Base-by-base conservation (phyloP, 2,113 vertebrate genomes). In the Mesitornis unicolor region DNA sequence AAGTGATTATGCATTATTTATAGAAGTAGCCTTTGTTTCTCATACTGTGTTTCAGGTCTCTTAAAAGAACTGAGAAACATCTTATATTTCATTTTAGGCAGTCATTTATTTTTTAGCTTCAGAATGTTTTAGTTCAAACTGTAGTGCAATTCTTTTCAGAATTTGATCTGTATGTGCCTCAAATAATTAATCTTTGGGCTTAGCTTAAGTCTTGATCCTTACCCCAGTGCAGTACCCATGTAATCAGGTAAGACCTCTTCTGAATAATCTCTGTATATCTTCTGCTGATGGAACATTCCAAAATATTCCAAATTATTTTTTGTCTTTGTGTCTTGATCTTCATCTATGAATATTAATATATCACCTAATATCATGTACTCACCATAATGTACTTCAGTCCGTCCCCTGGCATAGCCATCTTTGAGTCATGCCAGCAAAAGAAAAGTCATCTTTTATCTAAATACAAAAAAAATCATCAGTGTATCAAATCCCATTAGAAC, bases 181-280 rank as follows among this genome's bases (percentile, higher is more conserved):
- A 74, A 54, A 85, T 26, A 53, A 22, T 22, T 71, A 2, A n/a
- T 12, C 5, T 63, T 57, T 21, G 25, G 21, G 11, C 12, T 84
- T 53, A 57, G 26, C 61, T 69, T 73, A 43, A 47, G 7, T 69
- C 54, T 60, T 60, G 48, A 61, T 65, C 14, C 13, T 74, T 74
- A 78, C 1, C 0, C 3, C 14, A 74, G 12, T 47, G 43, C n/a
- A 65, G 9, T 24, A 65, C 4, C 8, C 61, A 19, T 5, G 4
- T 24, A 21, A 21, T 53, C 40, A 48, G 45, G 6, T 22, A 29
- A 53, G 5, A 60, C 11, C 13, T 64, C 17, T 43, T 64, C 84
- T 42, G 26, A 89, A 51, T 43, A 78, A 31, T 25, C 6, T 73
- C 33, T 54, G 10, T 42, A 22, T n/a, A 9, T 47, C 24, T 77